Percentiles rank a stretch among this genome's conserved stretches.
Conservation (phyloP, 2,113 vertebrate species). For the Corythoichthys intestinalis region DNA sequence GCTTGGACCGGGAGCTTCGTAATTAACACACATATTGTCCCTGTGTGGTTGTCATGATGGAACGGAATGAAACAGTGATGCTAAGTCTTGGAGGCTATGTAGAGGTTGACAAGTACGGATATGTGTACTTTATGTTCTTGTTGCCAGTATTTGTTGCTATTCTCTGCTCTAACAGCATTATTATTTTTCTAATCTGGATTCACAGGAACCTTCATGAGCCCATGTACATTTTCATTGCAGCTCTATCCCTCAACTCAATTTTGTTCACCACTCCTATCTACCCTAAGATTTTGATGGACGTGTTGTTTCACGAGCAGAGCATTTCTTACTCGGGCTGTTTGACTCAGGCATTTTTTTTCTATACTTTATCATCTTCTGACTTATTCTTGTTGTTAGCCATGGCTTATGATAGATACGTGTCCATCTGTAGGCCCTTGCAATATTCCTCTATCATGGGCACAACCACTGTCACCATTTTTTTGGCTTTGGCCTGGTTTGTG, state of each 20-base stretch:
- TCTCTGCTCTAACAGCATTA: background rate
- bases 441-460: background rate
- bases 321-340: background rate
- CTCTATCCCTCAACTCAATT: background rate
- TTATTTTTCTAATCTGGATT: background rate
- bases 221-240: constrained; percentile 3
- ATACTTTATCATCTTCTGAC: background rate
- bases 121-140: background rate
- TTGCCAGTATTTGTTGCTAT: background rate
- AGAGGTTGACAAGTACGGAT: background rate
- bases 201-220: constrained; percentile 7
- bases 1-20: no score
- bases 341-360: background rate
- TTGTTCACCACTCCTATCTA: constrained; percentile 1
- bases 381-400: background rate
- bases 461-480: background rate
- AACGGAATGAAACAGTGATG: background rate
- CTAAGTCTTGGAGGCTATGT: background rate
- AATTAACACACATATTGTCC: no score
- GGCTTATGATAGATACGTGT: constrained; percentile 3
- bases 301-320: background rate
- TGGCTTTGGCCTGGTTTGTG: background rate
- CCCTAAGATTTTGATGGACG: background rate
- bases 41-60: background rate
- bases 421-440: background rate